A percentile compares a stretch with the other conserved stretches of the same genome.
These are phyloP conservation scores for Scaptomyza polygonia DNA, from an alignment of 2,888 invertebrate species.

Conservation along the genomic window DNA sequence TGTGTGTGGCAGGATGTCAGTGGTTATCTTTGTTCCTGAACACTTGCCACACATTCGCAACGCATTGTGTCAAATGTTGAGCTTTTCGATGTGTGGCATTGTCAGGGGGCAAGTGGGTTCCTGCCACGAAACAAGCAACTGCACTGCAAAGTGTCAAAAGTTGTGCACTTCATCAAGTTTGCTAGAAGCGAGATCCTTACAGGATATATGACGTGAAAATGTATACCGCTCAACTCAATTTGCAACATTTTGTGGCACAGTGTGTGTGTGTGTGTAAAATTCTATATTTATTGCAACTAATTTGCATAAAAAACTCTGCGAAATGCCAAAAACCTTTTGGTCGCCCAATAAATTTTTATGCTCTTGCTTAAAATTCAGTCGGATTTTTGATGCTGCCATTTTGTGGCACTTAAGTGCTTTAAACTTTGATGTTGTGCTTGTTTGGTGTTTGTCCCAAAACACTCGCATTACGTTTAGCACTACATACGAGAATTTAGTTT, in stretches of 20 bases:
- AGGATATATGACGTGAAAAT: background rate
- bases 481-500: constrained; percentile 18
- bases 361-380: constrained; percentile 13
- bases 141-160: constrained; percentile 46
- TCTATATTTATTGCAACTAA: constrained; percentile 46
- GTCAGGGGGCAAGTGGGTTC: constrained; percentile 40
- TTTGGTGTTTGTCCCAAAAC: constrained; percentile 2
- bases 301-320: constrained; percentile 43
- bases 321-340: constrained; percentile 20
- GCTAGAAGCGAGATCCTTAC: constrained; percentile 1
- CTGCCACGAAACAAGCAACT: constrained; percentile 38
- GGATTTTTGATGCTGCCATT: constrained; percentile 25
- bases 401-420: constrained; percentile 30
- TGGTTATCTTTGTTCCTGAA: constrained; percentile 28
- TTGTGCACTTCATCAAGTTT: constrained; percentile 34
- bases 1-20: constrained; percentile 29
- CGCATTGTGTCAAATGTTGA: background rate
- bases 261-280: constrained; percentile 15
- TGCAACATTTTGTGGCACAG: constrained; percentile 25
- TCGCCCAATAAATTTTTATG: constrained; percentile 32
- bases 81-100: constrained; percentile 10
- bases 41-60: constrained; percentile 17
- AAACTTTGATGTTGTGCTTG: constrained; percentile 27
- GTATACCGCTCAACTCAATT: constrained; percentile 28
- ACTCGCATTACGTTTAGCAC: constrained; percentile 36